Conservation (phyloP, 2,797 vertebrate species). For the Lagorchestes hirsutus region DNA sequence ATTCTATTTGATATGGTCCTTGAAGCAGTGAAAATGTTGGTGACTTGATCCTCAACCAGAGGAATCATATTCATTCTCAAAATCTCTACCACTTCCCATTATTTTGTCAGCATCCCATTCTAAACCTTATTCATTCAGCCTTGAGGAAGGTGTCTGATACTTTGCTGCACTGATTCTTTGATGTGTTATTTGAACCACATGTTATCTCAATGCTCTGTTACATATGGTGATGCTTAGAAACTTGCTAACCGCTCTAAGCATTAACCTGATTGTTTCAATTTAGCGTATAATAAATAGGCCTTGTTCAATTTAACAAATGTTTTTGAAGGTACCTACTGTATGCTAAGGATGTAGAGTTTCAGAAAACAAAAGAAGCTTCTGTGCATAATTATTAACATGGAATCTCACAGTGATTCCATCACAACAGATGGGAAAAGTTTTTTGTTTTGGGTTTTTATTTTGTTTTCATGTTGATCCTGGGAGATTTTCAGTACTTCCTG, state of each 20-base stretch:
- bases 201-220: not conserved
- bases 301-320: not conserved
- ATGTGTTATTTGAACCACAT: not conserved
- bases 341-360: not conserved
- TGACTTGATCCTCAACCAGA: not conserved
- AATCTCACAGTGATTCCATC: not conserved
- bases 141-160: not conserved
- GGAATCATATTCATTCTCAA: not conserved
- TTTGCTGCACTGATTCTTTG: not conserved
- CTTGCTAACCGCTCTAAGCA: not conserved
- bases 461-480: not conserved
- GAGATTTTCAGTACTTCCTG: slow-evolving; percentile 46
- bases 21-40: not conserved
- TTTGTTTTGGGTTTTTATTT: not conserved
- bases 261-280: not conserved
- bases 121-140: not conserved
- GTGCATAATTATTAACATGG: not conserved
- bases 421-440: not conserved
- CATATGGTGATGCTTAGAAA: not conserved
- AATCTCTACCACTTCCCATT: not conserved
- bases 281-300: not conserved
- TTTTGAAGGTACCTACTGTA: not conserved
- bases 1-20: not conserved
- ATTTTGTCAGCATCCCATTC: not conserved
- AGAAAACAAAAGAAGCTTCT: not conserved